Evolutionary conservation across 2,113 vertebrate species (phyloP).

Genomic region (Passer domesticus): DNA sequence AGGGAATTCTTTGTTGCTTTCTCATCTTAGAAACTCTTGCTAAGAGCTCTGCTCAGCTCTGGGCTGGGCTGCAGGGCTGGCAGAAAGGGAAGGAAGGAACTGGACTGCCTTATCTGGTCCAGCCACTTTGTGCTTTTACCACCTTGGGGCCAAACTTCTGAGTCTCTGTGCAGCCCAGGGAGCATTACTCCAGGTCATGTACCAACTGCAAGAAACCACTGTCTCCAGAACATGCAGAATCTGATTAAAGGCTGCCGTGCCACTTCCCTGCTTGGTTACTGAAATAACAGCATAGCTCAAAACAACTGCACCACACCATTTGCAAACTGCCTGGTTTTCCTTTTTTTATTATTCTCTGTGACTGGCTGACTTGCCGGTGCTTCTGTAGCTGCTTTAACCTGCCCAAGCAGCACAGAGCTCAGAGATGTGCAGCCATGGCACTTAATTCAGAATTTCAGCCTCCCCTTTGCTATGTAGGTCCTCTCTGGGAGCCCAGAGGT

Average conservation of each 20-base stretch:
- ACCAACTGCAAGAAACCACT: neutral
- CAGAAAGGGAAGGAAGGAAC: conserved; percentile 30
- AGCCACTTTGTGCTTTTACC: neutral
- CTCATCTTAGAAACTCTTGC: neutral
- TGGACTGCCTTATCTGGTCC: conserved; percentile 28
- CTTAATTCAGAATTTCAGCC: neutral
- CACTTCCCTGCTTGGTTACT: neutral
- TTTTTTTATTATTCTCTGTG: neutral
- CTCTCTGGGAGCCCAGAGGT: neutral
- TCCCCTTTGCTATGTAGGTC: neutral
- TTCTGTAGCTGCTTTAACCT: neutral
- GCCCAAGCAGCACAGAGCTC: neutral
- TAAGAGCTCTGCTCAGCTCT: neutral
- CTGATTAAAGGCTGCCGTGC: neutral
- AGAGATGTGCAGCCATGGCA: neutral
- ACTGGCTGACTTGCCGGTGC: neutral
- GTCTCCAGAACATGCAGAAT: neutral
- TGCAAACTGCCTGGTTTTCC: neutral
- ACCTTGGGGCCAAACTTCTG: neutral
- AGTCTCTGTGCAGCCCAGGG: neutral
- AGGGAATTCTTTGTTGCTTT: neutral
- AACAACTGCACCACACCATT: neutral
- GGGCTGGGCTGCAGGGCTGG: neutral
- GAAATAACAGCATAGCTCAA: neutral
- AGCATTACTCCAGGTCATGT: neutral